These are phyloP conservation scores for Crocallis elinguaria DNA, from an alignment of 2,888 invertebrate genomes.

Conservation along the genomic window DNA sequence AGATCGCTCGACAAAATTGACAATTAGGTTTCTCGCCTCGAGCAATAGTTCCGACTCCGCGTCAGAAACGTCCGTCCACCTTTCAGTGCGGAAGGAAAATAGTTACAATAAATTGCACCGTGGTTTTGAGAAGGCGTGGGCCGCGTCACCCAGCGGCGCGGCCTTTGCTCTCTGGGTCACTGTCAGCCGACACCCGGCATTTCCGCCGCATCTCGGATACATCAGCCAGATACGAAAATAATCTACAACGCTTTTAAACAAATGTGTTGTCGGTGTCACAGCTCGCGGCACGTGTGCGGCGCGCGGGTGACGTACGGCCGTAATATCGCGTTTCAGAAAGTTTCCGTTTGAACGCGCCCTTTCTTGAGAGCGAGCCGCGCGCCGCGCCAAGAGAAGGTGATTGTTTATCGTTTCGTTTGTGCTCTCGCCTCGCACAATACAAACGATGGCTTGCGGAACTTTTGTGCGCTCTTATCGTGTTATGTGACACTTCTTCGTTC, in stretches of 20 bases:
- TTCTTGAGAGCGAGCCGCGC: conserved; percentile 15
- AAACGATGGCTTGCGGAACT: neutral
- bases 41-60: conserved; percentile 1
- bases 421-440: conserved; percentile 6
- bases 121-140: neutral
- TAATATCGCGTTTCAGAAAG: conserved; percentile 9
- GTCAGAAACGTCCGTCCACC: neutral
- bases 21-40: conserved; percentile 7
- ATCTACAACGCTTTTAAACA: neutral
- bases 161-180: neutral
- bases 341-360: conserved; percentile 25
- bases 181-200: neutral
- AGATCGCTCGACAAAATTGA: conserved; percentile 7
- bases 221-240: neutral
- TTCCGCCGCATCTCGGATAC: neutral
- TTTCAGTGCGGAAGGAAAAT: conserved; percentile 1
- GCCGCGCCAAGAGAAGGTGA: conserved; percentile 15
- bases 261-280: neutral
- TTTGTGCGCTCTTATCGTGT: conserved; percentile 1
- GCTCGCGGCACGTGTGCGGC: neutral
- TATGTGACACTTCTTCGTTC: conserved; percentile 2
- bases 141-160: neutral
- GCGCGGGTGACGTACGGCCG: conserved; percentile 3
- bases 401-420: conserved; percentile 25
- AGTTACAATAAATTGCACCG: neutral